phyloP scores from a whole-genome alignment of 2,797 vertebrate species.

The Octomys mimax region DNA sequence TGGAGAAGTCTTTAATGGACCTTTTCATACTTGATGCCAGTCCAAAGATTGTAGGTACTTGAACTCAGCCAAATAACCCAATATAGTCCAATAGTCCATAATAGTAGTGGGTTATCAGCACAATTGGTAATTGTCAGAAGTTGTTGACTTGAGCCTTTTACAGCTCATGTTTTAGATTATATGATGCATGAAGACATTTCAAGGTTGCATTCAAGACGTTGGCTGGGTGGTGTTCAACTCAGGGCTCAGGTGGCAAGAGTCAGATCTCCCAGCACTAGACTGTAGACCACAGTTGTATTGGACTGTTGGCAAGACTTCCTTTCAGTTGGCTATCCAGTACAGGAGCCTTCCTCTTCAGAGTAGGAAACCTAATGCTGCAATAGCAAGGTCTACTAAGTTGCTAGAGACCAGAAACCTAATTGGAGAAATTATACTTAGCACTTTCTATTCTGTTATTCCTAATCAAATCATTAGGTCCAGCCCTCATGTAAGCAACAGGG shows the following conservation, averaged over 20 bases:
- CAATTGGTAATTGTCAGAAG: too few species aligned
- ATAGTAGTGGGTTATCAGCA: too few species aligned
- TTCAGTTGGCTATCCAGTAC: neutral
- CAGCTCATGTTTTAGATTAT: neutral
- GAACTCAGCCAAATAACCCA: too few species aligned
- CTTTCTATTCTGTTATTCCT: neutral
- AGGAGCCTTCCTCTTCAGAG: neutral
- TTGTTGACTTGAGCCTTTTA: too few species aligned
- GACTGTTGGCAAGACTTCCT: neutral
- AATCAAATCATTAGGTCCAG: neutral
- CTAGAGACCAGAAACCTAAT: neutral
- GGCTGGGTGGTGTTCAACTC: neutral
- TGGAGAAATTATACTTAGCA: neutral
- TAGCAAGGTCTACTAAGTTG: neutral
- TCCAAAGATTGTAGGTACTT: too few species aligned
- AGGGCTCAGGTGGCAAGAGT: neutral
- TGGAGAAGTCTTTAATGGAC: too few species aligned
- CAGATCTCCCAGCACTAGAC: neutral
- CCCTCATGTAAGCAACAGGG: neutral
- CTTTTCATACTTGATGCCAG: too few species aligned
- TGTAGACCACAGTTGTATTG: neutral
- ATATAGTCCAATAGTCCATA: too few species aligned
- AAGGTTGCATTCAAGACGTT: neutral
- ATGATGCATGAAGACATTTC: neutral
- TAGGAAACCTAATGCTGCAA: neutral